These are phyloP conservation scores for Alloscopus bannaensis DNA, from an alignment of 2,888 invertebrate genomes.

Conservation along the genomic window DNA sequence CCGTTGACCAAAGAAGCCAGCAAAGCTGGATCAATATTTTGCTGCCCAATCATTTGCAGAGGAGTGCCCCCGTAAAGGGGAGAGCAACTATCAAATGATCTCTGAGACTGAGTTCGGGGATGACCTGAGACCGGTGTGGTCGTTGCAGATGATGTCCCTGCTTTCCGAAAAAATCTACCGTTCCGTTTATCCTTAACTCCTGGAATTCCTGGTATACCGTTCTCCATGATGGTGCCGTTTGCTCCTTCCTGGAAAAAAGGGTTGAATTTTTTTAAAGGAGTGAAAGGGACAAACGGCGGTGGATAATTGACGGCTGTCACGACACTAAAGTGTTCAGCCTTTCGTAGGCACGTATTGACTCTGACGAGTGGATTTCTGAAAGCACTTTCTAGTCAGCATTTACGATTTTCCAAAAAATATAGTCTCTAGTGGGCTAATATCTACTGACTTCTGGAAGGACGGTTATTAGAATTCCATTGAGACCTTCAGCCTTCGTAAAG, in stretches of 20 bases:
- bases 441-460: too few species aligned
- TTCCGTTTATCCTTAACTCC: slow-evolving; percentile 45
- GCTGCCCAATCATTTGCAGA: slow-evolving; percentile 45
- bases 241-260: not conserved
- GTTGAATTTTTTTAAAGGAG: not conserved
- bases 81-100: slow-evolving; percentile 51
- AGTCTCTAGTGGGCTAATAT: too few species aligned
- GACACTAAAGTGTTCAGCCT: not conserved
- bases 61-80: slow-evolving; percentile 32
- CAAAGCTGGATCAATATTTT: slow-evolving; percentile 58
- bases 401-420: not conserved
- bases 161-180: slow-evolving; percentile 39
- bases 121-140: slow-evolving; percentile 54
- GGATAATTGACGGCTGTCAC: not conserved
- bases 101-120: slow-evolving; percentile 43
- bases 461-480: too few species aligned
- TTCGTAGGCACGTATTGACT: not conserved
- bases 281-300: too few species aligned
- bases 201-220: slow-evolving; percentile 33
- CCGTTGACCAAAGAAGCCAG: slow-evolving; percentile 44
- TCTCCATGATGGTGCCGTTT: slow-evolving; percentile 32
- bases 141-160: slow-evolving; percentile 51
- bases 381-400: not conserved
- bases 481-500: too few species aligned
- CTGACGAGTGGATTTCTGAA: not conserved